These are phyloP conservation scores for Pedionomus torquatus DNA, from an alignment of 2,113 vertebrate species.

Conservation along the genomic window DNA sequence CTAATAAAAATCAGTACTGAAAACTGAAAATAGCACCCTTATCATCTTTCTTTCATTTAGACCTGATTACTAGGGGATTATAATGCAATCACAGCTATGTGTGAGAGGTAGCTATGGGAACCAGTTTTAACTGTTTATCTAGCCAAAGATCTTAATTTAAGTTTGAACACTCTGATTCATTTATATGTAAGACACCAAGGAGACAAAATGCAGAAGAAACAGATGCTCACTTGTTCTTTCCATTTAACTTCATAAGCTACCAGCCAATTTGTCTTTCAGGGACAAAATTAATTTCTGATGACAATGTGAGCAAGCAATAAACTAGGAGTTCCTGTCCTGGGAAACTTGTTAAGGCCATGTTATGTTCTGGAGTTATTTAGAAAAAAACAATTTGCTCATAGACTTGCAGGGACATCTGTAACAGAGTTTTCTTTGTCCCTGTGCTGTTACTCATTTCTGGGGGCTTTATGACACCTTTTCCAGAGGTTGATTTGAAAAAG, in stretches of 20 bases:
- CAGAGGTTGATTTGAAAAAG: constrained; percentile 69
- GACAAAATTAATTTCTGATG: constrained; percentile 99
- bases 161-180: constrained; percentile 99
- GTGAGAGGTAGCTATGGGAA: constrained; percentile 99
- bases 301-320: constrained; percentile 94
- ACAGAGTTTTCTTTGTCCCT: constrained; percentile 79
- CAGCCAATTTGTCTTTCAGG: constrained; percentile 99
- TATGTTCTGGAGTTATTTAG: constrained; percentile 81
- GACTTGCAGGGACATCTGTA: constrained; percentile 70
- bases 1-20: constrained; percentile 97
- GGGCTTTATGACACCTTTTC: constrained; percentile 76
- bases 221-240: constrained; percentile 94
- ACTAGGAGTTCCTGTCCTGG: constrained; percentile 91
- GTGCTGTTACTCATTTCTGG: constrained; percentile 61
- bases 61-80: constrained; percentile 99
- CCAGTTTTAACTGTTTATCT: constrained; percentile 99
- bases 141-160: constrained; percentile 99
- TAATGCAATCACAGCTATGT: constrained; percentile 99
- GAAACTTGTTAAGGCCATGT: constrained; percentile 89
- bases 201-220: constrained; percentile 93
- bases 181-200: constrained; percentile 99
- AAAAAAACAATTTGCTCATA: constrained; percentile 71
- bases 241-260: constrained; percentile 95
- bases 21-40: constrained; percentile 98
- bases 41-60: constrained; percentile 99